Evolutionary conservation across 1,140 invertebrate species (phyloP).

Genomic region (Drosophila prosaltans): DNA sequence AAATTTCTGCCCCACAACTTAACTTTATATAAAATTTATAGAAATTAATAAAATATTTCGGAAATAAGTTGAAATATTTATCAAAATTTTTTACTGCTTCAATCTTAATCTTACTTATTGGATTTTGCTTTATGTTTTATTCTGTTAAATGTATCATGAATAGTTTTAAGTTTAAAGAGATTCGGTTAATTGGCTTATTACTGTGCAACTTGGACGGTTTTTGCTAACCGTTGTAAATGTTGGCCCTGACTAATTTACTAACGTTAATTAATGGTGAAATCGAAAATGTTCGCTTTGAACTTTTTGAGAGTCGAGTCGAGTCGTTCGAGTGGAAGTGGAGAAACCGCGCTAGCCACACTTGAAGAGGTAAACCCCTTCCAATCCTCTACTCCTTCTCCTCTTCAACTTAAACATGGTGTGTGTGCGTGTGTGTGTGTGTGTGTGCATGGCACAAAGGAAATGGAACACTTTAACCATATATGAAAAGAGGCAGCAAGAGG

Average conservation of each 20-base stretch:
- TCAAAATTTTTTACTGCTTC: too few relatives aligned
- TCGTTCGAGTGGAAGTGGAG: slow-evolving; percentile 20
- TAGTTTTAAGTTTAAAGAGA: background rate
- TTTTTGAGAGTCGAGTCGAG: slow-evolving; percentile 45
- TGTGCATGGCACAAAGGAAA: slow-evolving; percentile 62
- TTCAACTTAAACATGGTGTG: slow-evolving; percentile 2
- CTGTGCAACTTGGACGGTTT: background rate
- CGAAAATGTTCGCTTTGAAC: slow-evolving; percentile 75
- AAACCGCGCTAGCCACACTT: slow-evolving; percentile 62
- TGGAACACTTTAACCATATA: slow-evolving; percentile 60
- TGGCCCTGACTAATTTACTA: slow-evolving; percentile 68
- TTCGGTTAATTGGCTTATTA: background rate
- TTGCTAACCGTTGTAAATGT: slow-evolving; percentile 31
- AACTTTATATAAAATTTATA: too few relatives aligned
- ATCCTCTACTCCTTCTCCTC: background rate
- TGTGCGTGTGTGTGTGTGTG: slow-evolving; percentile 3
- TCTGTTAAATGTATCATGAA: too few relatives aligned
- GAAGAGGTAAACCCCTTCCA: slow-evolving; percentile 23
- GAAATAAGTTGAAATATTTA: too few relatives aligned
- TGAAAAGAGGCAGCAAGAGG: background rate
- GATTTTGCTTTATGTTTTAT: too few relatives aligned
- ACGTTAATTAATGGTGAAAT: slow-evolving; percentile 78
- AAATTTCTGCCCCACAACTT: too few relatives aligned
- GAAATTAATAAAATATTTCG: too few relatives aligned
- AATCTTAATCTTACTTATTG: too few relatives aligned